Percentiles rank a stretch among this genome's conserved stretches.
These are phyloP conservation scores for Sander vitreus DNA, from an alignment of 2,113 vertebrate species.

Conservation along the genomic window DNA sequence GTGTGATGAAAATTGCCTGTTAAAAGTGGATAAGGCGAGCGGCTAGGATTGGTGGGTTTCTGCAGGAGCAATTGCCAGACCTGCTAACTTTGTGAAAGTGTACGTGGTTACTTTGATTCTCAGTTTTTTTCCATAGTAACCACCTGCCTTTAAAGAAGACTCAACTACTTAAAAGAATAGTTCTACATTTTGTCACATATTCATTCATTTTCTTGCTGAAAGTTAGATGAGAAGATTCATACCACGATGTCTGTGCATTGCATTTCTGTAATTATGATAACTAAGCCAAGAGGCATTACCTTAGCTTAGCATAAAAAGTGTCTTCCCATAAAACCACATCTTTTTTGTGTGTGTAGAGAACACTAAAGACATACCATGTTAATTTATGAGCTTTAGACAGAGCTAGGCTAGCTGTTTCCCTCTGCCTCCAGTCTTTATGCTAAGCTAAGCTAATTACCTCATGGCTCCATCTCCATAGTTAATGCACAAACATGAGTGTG, in stretches of 20 bases:
- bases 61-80: slow-evolving; percentile 24
- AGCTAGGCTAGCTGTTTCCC: neutral
- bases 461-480: neutral
- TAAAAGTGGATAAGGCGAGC: slow-evolving; percentile 8
- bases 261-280: neutral
- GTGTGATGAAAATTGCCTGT: slow-evolving; percentile 32
- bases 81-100: neutral
- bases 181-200: neutral
- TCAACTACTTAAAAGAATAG: neutral
- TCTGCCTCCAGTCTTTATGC: neutral
- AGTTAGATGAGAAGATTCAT: neutral
- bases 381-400: neutral
- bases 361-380: neutral
- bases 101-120: neutral
- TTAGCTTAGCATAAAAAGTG: neutral
- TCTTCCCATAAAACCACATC: neutral
- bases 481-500: neutral
- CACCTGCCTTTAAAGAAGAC: neutral
- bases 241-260: neutral
- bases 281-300: neutral
- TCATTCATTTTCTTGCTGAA: neutral
- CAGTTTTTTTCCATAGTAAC: neutral
- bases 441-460: neutral
- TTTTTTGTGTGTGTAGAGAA: neutral
- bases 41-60: neutral